Evolutionary conservation across 2,113 vertebrate genomes (phyloP).

Genomic region (Tinamus guttatus): DNA sequence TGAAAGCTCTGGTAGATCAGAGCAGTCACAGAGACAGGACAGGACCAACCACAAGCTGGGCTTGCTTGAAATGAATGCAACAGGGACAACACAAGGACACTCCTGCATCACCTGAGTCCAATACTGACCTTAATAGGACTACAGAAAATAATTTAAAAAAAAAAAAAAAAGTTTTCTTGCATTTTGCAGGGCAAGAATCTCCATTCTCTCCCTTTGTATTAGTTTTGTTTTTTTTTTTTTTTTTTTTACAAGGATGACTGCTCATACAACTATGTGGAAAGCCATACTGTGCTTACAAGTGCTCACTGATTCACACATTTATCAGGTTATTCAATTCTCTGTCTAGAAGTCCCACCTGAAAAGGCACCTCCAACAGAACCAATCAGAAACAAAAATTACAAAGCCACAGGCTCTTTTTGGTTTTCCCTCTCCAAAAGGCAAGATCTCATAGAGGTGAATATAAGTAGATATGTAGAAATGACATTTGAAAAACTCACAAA

Average conservation of each 20-base stretch:
- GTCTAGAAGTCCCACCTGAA: neutral
- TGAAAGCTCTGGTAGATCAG: neutral
- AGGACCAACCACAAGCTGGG: neutral
- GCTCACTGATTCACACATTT: neutral
- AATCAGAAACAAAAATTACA: neutral
- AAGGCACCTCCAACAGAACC: neutral
- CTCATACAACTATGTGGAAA: neutral
- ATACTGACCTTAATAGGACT: rapidly evolving
- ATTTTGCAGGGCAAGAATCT: neutral
- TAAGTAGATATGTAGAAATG: neutral
- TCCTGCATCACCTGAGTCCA: neutral
- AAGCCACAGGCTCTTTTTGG: neutral
- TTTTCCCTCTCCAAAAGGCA: neutral
- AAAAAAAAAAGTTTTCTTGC: too few relatives aligned
- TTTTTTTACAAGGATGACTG: neutral
- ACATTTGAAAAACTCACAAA: neutral
- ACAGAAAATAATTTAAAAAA: too few relatives aligned
- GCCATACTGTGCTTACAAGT: neutral
- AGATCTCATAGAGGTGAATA: neutral
- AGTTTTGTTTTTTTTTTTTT: neutral
- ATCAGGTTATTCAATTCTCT: neutral
- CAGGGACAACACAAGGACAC: neutral
- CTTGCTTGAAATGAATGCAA: neutral
- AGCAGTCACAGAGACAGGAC: neutral
- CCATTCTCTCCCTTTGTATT: neutral